Percentiles rank a stretch among this genome's conserved stretches.
Conservation (phyloP, 2,113 vertebrate species). For the Channa argus region DNA sequence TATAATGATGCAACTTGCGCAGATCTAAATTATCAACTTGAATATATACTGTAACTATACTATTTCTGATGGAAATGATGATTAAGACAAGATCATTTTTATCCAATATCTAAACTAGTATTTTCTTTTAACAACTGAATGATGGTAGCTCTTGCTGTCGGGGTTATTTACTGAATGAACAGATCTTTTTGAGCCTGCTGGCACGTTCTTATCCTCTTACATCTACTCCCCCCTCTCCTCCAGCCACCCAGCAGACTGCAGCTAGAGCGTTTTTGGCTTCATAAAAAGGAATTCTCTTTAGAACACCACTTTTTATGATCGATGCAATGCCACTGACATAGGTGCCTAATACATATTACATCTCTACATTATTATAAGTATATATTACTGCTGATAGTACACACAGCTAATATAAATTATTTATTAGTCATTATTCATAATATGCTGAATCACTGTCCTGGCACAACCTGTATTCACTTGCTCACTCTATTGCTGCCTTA, state of each 20-base stretch:
- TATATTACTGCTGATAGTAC: slow-evolving; percentile 63
- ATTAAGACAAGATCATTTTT: neutral
- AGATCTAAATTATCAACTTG: neutral
- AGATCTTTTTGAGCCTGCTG: neutral
- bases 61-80: neutral
- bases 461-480: slow-evolving; percentile 10
- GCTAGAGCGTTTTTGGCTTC: slow-evolving; percentile 23
- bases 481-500: slow-evolving; percentile 12
- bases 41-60: neutral
- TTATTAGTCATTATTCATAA: slow-evolving; percentile 64
- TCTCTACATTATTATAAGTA: slow-evolving; percentile 52
- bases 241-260: slow-evolving; percentile 31
- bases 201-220: slow-evolving; percentile 1
- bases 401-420: slow-evolving; percentile 64
- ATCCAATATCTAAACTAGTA: neutral
- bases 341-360: slow-evolving; percentile 66
- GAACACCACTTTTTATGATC: slow-evolving; percentile 47
- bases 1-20: no score
- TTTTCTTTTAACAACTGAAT: neutral
- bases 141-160: neutral
- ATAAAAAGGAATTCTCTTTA: slow-evolving; percentile 20
- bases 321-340: slow-evolving; percentile 49
- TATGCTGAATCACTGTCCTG: slow-evolving; percentile 64
- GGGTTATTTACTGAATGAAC: neutral
- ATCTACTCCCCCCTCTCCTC: slow-evolving; percentile 11